A percentile compares a stretch with the other conserved stretches of the same genome.
Conservation (phyloP, 53 echinoderm and acorn worm species). For the Apostichopus leukothele region DNA sequence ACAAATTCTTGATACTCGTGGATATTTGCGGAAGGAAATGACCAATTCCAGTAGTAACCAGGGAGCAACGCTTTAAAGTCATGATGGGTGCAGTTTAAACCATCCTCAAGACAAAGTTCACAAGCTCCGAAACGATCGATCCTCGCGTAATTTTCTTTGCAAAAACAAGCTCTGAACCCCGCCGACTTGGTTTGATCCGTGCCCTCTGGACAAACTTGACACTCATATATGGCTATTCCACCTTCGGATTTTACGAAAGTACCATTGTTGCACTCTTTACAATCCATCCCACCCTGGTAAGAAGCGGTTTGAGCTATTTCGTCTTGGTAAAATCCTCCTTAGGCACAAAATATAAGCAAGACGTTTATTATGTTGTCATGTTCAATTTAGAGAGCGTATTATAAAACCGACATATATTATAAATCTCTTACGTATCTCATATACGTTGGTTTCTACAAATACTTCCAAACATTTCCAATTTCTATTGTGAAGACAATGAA, state of each 20-base stretch:
- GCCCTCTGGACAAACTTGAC: conserved; percentile 26
- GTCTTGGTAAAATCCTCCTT: conserved; percentile 31
- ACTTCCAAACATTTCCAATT: too few relatives aligned
- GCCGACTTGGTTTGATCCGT: not conserved
- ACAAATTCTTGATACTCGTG: not conserved
- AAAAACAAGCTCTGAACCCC: conserved; percentile 22
- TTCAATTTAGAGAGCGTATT: too few relatives aligned
- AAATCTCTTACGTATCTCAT: too few relatives aligned
- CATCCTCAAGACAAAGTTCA: conserved; percentile 17
- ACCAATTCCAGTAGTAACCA: conserved; percentile 26
- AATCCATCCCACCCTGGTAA: not conserved
- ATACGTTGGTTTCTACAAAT: too few relatives aligned
- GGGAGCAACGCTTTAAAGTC: conserved; percentile 24
- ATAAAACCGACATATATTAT: too few relatives aligned
- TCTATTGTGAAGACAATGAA: too few relatives aligned
- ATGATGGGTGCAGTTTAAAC: conserved; percentile 13
- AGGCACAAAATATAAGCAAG: too few relatives aligned
- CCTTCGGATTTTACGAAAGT: not conserved
- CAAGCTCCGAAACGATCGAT: conserved; percentile 10
- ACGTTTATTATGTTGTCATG: too few relatives aligned
- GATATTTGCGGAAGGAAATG: conserved; percentile 6
- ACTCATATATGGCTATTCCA: not conserved
- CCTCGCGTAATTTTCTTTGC: not conserved
- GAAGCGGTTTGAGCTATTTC: not conserved
- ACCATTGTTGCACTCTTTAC: conserved; percentile 18